Evolutionary conservation across 2,113 vertebrate species (phyloP).

Genomic region (Vombatus ursinus): DNA sequence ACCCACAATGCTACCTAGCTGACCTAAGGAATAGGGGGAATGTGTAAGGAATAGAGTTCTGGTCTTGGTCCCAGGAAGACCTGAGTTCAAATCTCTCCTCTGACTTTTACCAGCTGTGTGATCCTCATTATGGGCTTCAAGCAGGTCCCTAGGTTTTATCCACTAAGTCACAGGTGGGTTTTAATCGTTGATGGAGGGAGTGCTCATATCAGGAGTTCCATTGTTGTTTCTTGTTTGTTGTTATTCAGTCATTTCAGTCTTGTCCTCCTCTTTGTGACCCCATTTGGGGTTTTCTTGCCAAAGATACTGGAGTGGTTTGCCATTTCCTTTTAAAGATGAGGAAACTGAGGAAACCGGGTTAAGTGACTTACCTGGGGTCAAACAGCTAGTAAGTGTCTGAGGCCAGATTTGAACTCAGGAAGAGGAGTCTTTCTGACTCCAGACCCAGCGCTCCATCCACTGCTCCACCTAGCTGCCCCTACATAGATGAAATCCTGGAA

Average conservation of each 20-base stretch:
- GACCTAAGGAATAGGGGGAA: too few relatives aligned
- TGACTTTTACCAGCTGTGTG: background rate
- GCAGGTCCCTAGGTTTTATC: background rate
- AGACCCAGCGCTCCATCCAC: background rate
- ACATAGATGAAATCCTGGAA: background rate
- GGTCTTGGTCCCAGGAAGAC: too few relatives aligned
- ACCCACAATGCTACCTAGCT: too few relatives aligned
- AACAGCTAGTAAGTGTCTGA: background rate
- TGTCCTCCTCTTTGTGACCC: too few relatives aligned
- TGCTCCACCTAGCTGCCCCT: background rate
- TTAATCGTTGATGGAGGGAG: background rate
- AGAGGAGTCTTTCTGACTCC: background rate
- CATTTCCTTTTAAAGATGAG: background rate
- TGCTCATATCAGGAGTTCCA: background rate
- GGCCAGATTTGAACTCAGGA: background rate
- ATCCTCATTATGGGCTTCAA: background rate
- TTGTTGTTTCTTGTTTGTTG: too few relatives aligned
- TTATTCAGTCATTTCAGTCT: too few relatives aligned
- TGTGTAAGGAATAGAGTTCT: too few relatives aligned
- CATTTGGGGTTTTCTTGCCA: too few relatives aligned
- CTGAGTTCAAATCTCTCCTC: background rate
- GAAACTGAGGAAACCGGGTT: background rate
- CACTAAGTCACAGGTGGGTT: background rate
- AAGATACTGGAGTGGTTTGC: too few relatives aligned
- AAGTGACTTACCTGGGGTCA: background rate